Percentiles rank a stretch among this genome's conserved stretches.
These are phyloP conservation scores for Lepidostoma basale DNA, from an alignment of 1,140 invertebrate genomes.

Conservation along the genomic window DNA sequence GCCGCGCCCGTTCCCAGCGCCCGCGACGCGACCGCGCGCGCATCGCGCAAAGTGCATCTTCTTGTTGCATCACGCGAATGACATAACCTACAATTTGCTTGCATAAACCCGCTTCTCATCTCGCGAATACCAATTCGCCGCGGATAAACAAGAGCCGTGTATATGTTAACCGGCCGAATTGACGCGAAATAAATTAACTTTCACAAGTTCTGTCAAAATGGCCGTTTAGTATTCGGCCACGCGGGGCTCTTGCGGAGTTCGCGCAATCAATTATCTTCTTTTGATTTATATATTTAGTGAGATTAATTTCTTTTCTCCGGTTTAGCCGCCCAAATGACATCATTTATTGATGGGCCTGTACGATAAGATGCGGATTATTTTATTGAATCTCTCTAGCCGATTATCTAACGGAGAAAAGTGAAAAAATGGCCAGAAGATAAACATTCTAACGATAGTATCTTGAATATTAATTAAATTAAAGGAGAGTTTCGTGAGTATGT, in stretches of 20 bases:
- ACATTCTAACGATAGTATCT: constrained; percentile 8
- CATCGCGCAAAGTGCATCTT: constrained; percentile 8
- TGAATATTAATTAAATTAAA: neutral
- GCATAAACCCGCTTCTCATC: neutral
- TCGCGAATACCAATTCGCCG: neutral
- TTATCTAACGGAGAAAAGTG: neutral
- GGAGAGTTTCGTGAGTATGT: neutral
- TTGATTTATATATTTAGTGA: constrained; percentile 20
- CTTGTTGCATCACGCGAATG: neutral
- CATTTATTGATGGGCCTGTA: neutral
- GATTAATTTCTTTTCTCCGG: constrained; percentile 1
- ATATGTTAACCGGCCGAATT: too few relatives aligned
- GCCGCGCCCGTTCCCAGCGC: neutral
- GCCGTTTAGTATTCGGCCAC: constrained; percentile 15
- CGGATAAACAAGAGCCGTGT: neutral
- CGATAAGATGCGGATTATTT: neutral
- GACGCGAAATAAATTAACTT: constrained; percentile 21
- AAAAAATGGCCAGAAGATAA: neutral
- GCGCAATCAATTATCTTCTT: constrained; percentile 21
- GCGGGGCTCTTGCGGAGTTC: neutral
- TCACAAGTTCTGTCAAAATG: constrained; percentile 22
- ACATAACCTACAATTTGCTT: constrained; percentile 11
- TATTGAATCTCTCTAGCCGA: constrained; percentile 1
- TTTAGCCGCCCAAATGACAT: neutral
- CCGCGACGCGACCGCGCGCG: neutral